These are phyloP conservation scores for Microctenopoma lineatum DNA, from an alignment of 2,797 vertebrate species.

Conservation along the genomic window DNA sequence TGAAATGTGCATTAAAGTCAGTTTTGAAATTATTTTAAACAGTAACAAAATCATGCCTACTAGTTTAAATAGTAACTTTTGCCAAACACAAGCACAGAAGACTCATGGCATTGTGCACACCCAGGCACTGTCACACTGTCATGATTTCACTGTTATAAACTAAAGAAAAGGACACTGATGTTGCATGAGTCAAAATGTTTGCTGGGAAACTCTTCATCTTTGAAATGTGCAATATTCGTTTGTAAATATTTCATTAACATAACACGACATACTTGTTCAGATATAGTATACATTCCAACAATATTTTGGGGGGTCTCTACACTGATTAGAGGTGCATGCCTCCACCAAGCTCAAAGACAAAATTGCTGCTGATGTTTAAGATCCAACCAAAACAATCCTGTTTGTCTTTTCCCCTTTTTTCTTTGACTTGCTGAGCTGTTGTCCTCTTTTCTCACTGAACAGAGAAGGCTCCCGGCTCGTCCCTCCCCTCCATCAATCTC, in stretches of 20 bases:
- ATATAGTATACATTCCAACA: background rate
- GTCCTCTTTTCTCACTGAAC: constrained; percentile 64
- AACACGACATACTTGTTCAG: too few relatives aligned
- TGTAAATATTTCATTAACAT: background rate
- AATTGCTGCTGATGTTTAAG: constrained; percentile 15
- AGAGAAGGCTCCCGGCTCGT: constrained; percentile 60
- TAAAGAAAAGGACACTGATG: background rate
- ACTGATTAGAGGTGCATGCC: background rate
- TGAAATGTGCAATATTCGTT: background rate
- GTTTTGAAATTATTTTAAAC: background rate
- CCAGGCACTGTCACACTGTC: background rate
- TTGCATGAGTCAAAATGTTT: background rate
- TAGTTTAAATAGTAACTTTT: background rate
- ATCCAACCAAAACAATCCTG: constrained; percentile 34
- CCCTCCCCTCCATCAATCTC: constrained; percentile 86
- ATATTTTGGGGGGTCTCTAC: background rate
- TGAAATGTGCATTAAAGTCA: background rate
- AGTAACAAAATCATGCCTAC: background rate
- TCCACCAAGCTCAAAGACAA: constrained; percentile 27
- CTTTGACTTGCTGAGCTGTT: constrained; percentile 58
- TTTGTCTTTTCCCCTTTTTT: constrained; percentile 33
- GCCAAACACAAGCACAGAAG: too few relatives aligned
- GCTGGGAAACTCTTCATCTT: background rate
- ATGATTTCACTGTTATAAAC: background rate
- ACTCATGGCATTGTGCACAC: background rate